phyloP scores from a whole-genome alignment of 2,113 vertebrate genomes.

The Anguilla rostrata region DNA sequence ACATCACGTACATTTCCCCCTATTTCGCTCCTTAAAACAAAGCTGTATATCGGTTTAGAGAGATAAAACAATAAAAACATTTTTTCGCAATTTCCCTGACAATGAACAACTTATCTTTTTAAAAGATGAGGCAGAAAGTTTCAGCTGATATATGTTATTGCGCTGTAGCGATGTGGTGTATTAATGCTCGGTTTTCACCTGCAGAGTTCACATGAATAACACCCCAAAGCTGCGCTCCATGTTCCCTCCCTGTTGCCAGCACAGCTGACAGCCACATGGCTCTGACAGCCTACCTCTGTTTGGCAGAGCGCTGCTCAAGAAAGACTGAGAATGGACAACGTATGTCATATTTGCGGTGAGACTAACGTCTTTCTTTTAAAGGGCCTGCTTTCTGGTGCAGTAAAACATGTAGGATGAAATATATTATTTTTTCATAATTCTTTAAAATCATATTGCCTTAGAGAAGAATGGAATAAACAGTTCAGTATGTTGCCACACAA shows the following conservation, averaged over 20 bases:
- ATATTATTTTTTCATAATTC: no score
- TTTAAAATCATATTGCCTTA: no score
- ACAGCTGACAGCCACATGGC: conserved; percentile 85
- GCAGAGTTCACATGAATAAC: conserved; percentile 35
- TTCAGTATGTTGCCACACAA: no score
- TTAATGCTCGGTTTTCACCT: conserved; percentile 48
- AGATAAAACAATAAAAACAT: neutral
- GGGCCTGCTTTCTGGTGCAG: neutral
- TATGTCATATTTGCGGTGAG: conserved; percentile 76
- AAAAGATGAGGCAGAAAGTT: neutral
- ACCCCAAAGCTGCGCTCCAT: conserved; percentile 4
- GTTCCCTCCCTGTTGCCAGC: conserved; percentile 32
- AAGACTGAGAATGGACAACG: conserved; percentile 79
- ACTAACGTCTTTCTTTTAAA: conserved; percentile 20
- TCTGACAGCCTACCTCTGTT: conserved; percentile 83
- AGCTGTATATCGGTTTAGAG: neutral
- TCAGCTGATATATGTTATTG: no score
- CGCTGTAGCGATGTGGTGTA: neutral
- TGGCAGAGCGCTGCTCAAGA: conserved; percentile 78
- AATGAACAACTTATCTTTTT: neutral
- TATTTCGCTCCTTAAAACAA: no score
- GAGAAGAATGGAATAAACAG: no score
- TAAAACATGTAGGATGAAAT: no score
- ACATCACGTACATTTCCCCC: neutral
- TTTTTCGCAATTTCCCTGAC: neutral